These are phyloP conservation scores for Corvus hawaiiensis DNA, from an alignment of 2,113 vertebrate species.

Conservation along the genomic window DNA sequence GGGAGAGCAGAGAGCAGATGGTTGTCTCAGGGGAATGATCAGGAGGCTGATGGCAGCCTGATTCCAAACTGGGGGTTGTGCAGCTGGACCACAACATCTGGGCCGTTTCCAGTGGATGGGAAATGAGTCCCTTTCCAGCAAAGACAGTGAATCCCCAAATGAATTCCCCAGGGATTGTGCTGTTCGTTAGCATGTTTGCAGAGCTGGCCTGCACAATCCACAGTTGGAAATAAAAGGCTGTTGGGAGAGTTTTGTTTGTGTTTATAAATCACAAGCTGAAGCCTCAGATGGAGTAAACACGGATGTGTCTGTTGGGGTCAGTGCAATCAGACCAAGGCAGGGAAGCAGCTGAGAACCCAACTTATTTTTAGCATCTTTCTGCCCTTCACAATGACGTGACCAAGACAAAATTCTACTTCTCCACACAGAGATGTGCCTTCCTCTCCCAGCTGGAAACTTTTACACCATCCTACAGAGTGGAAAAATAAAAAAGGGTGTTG, in stretches of 20 bases:
- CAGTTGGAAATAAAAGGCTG: neutral
- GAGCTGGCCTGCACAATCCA: neutral
- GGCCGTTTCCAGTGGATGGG: neutral
- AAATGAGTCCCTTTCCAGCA: neutral
- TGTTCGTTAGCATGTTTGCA: neutral
- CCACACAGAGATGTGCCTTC: neutral
- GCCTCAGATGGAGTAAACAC: neutral
- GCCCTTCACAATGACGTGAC: neutral
- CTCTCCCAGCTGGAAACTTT: neutral
- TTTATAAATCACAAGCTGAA: neutral
- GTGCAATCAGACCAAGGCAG: neutral
- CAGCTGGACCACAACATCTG: constrained; percentile 40
- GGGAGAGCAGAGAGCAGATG: constrained; percentile 25
- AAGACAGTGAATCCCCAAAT: neutral
- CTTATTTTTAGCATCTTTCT: neutral
- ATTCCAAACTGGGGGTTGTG: neutral
- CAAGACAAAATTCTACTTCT: neutral
- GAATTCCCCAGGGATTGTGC: neutral
- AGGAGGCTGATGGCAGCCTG: neutral
- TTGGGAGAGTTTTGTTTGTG: neutral
- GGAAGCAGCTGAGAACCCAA: neutral
- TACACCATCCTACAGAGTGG: neutral
- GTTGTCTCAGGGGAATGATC: neutral
- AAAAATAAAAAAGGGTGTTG: neutral
- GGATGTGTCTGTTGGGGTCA: neutral